Conservation (phyloP, 2,113 vertebrate species). For the Hippocampus barbouri region DNA sequence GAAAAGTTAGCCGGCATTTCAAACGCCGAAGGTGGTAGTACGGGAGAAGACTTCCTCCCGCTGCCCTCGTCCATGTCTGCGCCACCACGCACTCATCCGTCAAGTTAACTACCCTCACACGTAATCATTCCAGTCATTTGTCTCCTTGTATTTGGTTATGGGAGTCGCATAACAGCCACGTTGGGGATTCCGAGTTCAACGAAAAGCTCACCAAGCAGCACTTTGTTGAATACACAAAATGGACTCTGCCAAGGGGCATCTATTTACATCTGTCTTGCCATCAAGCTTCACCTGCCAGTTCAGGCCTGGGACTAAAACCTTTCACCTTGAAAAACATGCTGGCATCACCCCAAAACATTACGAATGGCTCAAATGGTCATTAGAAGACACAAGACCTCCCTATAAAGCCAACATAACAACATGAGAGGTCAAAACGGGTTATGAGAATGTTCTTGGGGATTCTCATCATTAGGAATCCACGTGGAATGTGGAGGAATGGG, state of each 20-base stretch:
- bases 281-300: not conserved
- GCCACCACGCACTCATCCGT: slow-evolving; percentile 41
- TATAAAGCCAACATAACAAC: not conserved
- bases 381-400: not conserved
- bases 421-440: not conserved
- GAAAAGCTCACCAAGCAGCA: slow-evolving; percentile 39
- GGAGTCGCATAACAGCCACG: slow-evolving; percentile 37
- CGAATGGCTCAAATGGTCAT: not conserved
- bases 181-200: slow-evolving; percentile 33
- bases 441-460: not conserved
- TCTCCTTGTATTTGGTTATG: slow-evolving; percentile 44
- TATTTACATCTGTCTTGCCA: not conserved
- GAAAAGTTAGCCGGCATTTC: slow-evolving; percentile 71
- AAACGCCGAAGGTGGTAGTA: slow-evolving; percentile 51
- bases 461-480: not conserved
- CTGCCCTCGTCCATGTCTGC: slow-evolving; percentile 23
- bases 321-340: not conserved
- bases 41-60: slow-evolving; percentile 22
- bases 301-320: not conserved
- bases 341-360: not conserved
- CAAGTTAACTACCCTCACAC: slow-evolving; percentile 47
- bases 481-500: not conserved
- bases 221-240: slow-evolving; percentile 50
- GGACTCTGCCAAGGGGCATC: not conserved
- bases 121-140: slow-evolving; percentile 53